Evolutionary conservation across 2,113 vertebrate genomes (phyloP).

Genomic region (Indri indri): DNA sequence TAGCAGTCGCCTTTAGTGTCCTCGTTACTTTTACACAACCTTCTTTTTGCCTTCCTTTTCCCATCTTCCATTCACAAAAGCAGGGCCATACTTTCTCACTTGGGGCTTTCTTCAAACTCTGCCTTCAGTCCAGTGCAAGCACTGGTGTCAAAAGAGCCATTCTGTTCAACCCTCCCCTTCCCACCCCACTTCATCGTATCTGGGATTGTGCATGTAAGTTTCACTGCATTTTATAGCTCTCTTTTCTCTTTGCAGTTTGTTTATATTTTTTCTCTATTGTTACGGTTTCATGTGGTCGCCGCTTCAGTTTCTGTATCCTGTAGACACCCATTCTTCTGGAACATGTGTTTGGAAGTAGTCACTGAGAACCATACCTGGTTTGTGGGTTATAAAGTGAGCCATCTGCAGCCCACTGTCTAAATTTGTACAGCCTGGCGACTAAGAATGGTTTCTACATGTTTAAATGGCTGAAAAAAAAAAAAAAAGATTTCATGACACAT

Average conservation of each 20-base stretch:
- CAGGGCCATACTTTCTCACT: not conserved
- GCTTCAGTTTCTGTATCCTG: not conserved
- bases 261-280: not conserved
- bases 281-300: not conserved
- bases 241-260: not conserved
- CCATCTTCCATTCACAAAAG: not conserved
- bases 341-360: not conserved
- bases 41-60: not conserved
- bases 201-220: not conserved
- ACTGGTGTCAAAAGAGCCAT: not conserved
- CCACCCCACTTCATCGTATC: not conserved
- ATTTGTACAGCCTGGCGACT: not conserved
- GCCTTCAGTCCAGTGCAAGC: not conserved
- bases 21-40: not conserved
- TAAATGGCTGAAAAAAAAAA: not conserved
- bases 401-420: not conserved
- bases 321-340: not conserved
- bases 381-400: not conserved
- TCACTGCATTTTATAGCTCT: not conserved
- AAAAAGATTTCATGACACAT: not conserved
- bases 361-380: not conserved
- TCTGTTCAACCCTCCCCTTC: not conserved
- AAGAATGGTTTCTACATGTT: not conserved
- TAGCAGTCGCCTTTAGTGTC: not conserved
- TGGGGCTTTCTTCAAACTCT: not conserved